A percentile compares a stretch with the other conserved stretches of the same genome.
Conservation (phyloP, 92 coral and sea anemone genomes). For the Plumapathes pennacea region DNA sequence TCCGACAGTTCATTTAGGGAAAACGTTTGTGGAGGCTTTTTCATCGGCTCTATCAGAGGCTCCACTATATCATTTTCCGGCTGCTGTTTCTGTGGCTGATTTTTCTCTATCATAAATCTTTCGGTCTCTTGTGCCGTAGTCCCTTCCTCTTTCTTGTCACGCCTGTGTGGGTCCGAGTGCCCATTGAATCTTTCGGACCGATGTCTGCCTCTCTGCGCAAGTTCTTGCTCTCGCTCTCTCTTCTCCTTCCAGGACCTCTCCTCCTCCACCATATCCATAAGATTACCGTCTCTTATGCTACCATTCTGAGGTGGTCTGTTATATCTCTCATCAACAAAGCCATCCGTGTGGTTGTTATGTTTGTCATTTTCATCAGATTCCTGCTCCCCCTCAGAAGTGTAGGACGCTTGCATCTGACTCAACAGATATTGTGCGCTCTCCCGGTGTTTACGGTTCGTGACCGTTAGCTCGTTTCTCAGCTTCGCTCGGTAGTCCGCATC, state of each 20-base stretch:
- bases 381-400: constrained; percentile 52
- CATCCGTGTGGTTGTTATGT: constrained; percentile 8
- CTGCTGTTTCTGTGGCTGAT: constrained; percentile 18
- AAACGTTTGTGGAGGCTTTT: constrained; percentile 20
- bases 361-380: constrained; percentile 5
- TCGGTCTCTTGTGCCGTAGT: constrained; percentile 68
- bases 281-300: constrained; percentile 7
- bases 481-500: constrained; percentile 73
- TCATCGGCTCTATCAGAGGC: constrained; percentile 1
- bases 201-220: constrained; percentile 8
- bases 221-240: constrained; percentile 19
- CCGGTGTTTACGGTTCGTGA: constrained; percentile 74
- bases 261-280: constrained; percentile 33
- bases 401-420: constrained; percentile 63
- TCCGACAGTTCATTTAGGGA: no score
- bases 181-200: constrained; percentile 19
- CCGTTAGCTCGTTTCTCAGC: constrained; percentile 74
- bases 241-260: constrained; percentile 46
- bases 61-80: constrained; percentile 11
- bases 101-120: constrained; percentile 28
- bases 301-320: neutral
- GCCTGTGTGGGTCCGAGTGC: constrained; percentile 39
- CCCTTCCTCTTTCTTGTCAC: constrained; percentile 62
- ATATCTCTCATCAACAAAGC: neutral
- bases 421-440: constrained; percentile 65